These are phyloP conservation scores for Lithophane semibrunnea DNA, from an alignment of 2,888 invertebrate genomes.

Conservation along the genomic window DNA sequence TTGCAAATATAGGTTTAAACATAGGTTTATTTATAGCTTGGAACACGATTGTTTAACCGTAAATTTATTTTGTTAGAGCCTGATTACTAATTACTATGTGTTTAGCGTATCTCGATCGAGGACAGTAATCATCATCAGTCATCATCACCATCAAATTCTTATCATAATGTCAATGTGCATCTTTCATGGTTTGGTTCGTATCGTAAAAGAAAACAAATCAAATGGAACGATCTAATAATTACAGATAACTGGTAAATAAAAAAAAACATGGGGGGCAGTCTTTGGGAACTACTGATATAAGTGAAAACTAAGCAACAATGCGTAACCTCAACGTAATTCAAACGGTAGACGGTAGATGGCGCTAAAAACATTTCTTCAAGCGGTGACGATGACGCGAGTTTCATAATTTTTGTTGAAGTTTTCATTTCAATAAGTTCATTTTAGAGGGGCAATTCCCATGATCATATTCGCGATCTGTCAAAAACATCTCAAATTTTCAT, in stretches of 20 bases:
- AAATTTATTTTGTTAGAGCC: neutral
- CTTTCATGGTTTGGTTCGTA: neutral
- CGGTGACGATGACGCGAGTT: too few relatives aligned
- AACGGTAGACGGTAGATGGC: too few relatives aligned
- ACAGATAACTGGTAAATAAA: neutral
- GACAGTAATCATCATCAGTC: too few relatives aligned
- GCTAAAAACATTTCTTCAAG: too few relatives aligned
- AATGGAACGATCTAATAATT: neutral
- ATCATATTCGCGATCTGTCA: neutral
- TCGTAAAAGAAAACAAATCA: neutral
- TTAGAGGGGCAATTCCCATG: neutral
- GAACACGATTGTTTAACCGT: neutral
- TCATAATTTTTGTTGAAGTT: too few relatives aligned
- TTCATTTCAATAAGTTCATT: neutral
- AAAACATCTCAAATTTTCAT: neutral
- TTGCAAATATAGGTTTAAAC: neutral
- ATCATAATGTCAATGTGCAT: neutral
- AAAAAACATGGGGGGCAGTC: too few relatives aligned
- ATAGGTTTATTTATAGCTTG: constrained; percentile 3
- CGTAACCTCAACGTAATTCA: too few relatives aligned
- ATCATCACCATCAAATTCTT: too few relatives aligned
- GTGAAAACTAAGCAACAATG: too few relatives aligned
- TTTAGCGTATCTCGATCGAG: too few relatives aligned
- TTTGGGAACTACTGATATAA: too few relatives aligned
- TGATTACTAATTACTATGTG: neutral